These are phyloP conservation scores for Deilephila elpenor DNA, from an alignment of 2,888 invertebrate species.

Conservation along the genomic window DNA sequence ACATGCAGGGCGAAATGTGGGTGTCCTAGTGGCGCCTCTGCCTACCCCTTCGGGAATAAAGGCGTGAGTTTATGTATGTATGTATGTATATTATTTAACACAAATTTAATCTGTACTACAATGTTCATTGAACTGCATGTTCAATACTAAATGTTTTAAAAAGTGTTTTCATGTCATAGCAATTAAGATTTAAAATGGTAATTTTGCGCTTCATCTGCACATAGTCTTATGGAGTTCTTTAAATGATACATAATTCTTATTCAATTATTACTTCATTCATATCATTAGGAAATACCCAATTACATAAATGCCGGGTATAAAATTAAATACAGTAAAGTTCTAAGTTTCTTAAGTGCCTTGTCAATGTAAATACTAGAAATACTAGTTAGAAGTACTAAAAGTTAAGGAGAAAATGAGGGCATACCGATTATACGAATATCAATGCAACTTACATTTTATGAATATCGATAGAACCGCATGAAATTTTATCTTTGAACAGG, in stretches of 20 bases:
- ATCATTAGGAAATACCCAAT: background rate
- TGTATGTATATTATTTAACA: too few relatives aligned
- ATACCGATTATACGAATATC: background rate
- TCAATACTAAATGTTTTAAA: too few relatives aligned
- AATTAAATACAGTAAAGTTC: slow-evolving; percentile 13
- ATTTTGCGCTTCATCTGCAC: background rate
- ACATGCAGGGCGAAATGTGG: too few relatives aligned
- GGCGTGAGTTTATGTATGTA: too few relatives aligned
- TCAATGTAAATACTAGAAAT: slow-evolving; percentile 22
- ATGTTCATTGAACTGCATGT: too few relatives aligned
- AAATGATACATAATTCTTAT: background rate
- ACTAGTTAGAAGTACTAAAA: slow-evolving; percentile 5
- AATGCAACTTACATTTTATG: slow-evolving; percentile 8
- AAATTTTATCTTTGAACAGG: background rate
- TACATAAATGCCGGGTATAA: background rate
- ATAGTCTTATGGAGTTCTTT: background rate
- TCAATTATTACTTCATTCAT: background rate
- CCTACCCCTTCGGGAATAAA: too few relatives aligned
- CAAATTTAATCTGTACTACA: too few relatives aligned
- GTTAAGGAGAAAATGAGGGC: background rate
- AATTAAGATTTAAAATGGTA: background rate
- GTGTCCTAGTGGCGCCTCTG: too few relatives aligned
- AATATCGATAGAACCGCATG: background rate
- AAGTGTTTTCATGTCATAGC: too few relatives aligned
- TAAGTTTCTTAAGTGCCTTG: background rate